Evolutionary conservation across 2,113 vertebrate genomes (phyloP).

Genomic region (Dicrurus megarhynchus): DNA sequence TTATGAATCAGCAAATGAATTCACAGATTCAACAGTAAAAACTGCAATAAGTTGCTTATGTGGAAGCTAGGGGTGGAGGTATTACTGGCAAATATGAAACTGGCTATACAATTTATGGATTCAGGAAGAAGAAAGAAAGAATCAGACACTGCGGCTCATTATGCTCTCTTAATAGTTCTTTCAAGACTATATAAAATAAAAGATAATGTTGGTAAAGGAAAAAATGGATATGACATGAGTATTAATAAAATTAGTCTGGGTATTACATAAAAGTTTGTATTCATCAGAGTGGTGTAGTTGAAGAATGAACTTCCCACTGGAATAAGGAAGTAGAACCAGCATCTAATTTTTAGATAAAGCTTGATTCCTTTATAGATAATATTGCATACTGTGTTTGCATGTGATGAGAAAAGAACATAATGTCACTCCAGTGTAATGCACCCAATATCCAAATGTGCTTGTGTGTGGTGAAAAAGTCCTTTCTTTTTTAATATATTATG

Average conservation of each 20-base stretch:
- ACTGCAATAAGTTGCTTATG: neutral
- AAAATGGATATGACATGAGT: neutral
- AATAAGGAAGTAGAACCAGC: neutral
- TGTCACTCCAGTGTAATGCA: neutral
- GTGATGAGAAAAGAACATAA: neutral
- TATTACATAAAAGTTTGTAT: neutral
- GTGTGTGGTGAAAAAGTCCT: neutral
- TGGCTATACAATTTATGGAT: neutral
- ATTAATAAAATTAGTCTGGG: neutral
- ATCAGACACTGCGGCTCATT: neutral
- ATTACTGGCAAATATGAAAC: neutral
- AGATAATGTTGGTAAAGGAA: neutral
- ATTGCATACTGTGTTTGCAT: neutral
- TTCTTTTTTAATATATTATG: neutral
- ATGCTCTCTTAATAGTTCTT: neutral
- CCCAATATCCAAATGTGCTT: neutral
- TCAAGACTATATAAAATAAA: neutral
- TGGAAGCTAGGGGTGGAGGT: neutral
- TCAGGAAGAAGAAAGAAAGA: neutral
- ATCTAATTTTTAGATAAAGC: neutral
- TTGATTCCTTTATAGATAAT: neutral
- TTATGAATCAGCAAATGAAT: neutral
- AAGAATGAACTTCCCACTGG: neutral
- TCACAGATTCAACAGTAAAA: neutral
- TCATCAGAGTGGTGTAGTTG: neutral